These are phyloP conservation scores for Pelosia muscerda DNA, from an alignment of 2,888 invertebrate genomes.

Conservation along the genomic window DNA sequence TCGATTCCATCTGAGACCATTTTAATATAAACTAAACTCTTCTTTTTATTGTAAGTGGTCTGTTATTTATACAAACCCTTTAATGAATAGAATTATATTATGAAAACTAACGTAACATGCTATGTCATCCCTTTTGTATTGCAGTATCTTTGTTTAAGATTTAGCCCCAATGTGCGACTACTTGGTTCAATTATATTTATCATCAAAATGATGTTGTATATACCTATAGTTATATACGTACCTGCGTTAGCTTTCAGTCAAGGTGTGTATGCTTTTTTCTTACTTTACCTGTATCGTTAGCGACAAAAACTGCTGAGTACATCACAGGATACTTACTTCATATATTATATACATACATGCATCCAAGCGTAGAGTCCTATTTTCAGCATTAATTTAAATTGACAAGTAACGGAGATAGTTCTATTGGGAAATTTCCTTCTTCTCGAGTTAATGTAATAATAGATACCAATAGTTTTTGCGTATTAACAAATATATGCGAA, in stretches of 20 bases:
- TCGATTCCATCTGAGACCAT: not conserved
- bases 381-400: too few species aligned
- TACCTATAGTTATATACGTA: conserved; percentile 95
- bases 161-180: conserved; percentile 89
- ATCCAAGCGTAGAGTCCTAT: too few species aligned
- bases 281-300: not conserved
- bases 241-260: conserved; percentile 95
- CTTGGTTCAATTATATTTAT: conserved; percentile 90
- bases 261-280: conserved; percentile 78
- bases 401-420: too few species aligned
- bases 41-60: not conserved
- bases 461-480: too few species aligned
- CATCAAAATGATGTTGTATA: conserved; percentile 91
- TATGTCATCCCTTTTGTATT: conserved; percentile 54
- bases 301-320: not conserved
- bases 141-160: conserved; percentile 90
- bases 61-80: not conserved
- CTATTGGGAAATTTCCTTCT: too few species aligned
- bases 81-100: not conserved
- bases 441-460: too few species aligned
- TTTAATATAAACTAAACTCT: not conserved
- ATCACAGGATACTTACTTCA: not conserved
- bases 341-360: too few species aligned
- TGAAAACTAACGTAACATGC: not conserved
- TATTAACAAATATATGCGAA: too few species aligned